phyloP scores from a whole-genome alignment of 1,140 invertebrate species.

The Lepidotrigona ventralis region DNA sequence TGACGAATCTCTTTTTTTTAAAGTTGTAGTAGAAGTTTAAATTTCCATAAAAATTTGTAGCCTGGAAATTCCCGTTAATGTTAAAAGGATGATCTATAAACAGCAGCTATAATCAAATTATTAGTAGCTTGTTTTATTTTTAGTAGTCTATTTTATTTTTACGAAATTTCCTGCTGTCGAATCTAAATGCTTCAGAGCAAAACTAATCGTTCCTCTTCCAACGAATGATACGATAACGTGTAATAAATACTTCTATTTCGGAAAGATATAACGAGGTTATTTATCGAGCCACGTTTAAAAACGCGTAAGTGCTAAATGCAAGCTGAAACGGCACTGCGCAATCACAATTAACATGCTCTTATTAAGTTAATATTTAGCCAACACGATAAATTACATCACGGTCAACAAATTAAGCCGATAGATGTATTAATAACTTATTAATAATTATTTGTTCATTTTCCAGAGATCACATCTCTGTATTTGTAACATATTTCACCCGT shows the following conservation, averaged over 20 bases:
- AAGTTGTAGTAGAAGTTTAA: no score
- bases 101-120: no score
- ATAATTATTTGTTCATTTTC: not conserved
- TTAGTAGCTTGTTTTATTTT: no score
- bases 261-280: constrained; percentile 15
- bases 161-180: not conserved
- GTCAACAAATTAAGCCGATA: not conserved
- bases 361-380: constrained; percentile 28
- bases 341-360: constrained; percentile 16
- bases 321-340: not conserved
- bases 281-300: not conserved
- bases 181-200: not conserved
- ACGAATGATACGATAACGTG: not conserved
- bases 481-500: not conserved
- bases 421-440: not conserved
- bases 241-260: not conserved
- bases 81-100: no score
- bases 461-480: no score
- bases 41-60: no score
- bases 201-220: not conserved
- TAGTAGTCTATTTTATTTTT: not conserved
- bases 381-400: not conserved
- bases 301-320: constrained; percentile 4
- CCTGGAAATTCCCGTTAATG: no score
- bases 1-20: no score